Evolutionary conservation across 2,113 vertebrate genomes (phyloP).

Genomic region (Callionymus lyra): DNA sequence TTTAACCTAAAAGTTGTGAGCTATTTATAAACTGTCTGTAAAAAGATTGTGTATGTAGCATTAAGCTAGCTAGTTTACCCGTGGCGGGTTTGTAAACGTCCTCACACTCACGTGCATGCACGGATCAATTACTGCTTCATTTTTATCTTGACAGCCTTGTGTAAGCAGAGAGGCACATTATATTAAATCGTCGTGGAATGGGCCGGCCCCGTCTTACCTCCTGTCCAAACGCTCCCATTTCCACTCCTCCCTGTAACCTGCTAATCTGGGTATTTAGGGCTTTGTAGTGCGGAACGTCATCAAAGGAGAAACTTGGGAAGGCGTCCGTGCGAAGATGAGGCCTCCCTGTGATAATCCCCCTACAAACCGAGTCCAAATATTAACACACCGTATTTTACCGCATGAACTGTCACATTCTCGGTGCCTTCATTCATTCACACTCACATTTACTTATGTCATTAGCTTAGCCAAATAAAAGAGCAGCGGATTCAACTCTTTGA

Average conservation of each 20-base stretch:
- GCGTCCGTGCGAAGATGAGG: conserved; percentile 33
- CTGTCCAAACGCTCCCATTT: conserved; percentile 47
- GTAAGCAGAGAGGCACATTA: conserved; percentile 46
- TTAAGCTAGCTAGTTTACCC: too few species aligned
- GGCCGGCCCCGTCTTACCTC: conserved; percentile 43
- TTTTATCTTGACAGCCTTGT: conserved; percentile 38
- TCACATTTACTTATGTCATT: conserved; percentile 13
- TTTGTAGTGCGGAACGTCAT: conserved; percentile 57
- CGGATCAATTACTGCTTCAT: conserved; percentile 51
- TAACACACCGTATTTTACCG: conserved; percentile 22
- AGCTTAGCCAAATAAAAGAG: conserved; percentile 32
- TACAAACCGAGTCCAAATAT: conserved; percentile 33
- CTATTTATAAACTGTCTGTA: too few species aligned
- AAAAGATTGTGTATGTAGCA: too few species aligned
- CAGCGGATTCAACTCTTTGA: conserved; percentile 48
- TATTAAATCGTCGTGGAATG: conserved; percentile 51
- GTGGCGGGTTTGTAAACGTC: too few species aligned
- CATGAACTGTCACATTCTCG: conserved; percentile 18
- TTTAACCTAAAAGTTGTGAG: too few species aligned
- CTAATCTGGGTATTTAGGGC: conserved; percentile 58
- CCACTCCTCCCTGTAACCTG: conserved; percentile 50
- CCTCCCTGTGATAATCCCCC: conserved; percentile 43
- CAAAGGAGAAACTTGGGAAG: conserved; percentile 49
- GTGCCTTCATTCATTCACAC: conserved; percentile 11
- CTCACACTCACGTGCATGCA: conserved; percentile 11